Conservation (phyloP, 1,140 invertebrate species). For the Eueides isabella region DNA sequence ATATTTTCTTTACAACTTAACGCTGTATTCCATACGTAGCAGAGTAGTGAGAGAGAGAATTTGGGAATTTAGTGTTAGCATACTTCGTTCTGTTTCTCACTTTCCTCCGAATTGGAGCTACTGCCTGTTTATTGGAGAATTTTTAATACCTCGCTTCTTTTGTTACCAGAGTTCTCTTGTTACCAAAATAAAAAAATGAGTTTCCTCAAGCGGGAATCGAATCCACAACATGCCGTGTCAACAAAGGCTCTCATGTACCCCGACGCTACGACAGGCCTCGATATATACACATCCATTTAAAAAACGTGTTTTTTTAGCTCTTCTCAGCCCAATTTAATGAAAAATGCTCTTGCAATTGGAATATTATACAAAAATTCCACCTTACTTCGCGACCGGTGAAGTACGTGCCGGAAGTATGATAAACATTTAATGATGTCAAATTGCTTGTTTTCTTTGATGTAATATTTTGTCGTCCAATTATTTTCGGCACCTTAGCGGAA, state of each 20-base stretch:
- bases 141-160: too few species aligned
- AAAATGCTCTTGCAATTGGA: background rate
- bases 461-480: slow-evolving; percentile 32
- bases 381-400: background rate
- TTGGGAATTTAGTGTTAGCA: background rate
- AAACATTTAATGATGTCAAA: slow-evolving; percentile 10
- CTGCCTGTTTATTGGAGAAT: background rate
- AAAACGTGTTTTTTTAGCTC: too few species aligned
- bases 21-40: background rate
- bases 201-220: background rate
- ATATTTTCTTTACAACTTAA: too few species aligned
- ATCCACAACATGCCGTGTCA: background rate
- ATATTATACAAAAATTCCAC: background rate
- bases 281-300: too few species aligned
- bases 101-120: background rate
- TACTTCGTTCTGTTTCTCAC: background rate
- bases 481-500: slow-evolving; percentile 29
- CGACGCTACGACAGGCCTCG: background rate
- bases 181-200: background rate
- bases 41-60: background rate
- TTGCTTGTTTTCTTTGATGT: slow-evolving; percentile 20
- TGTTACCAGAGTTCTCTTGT: too few species aligned
- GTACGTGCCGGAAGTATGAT: background rate
- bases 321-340: background rate
- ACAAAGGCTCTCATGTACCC: background rate